Evolutionary conservation across 2,113 vertebrate genomes (phyloP).

Genomic region (Poeciliopsis turrubarensis): DNA sequence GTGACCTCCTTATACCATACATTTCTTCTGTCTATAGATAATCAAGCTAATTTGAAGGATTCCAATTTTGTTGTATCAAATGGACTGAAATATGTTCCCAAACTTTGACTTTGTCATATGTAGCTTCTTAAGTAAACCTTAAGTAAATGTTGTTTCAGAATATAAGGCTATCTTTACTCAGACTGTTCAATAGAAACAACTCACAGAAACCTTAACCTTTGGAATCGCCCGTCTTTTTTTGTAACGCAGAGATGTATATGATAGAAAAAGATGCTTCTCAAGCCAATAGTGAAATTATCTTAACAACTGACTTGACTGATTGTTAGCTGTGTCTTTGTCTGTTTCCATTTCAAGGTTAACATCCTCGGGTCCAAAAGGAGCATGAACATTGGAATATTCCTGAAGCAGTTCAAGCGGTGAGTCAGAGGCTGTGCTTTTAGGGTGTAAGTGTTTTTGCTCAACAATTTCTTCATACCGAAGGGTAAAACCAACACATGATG

Average conservation of each 20-base stretch:
- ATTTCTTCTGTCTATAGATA: neutral
- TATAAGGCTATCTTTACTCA: conserved; percentile 20
- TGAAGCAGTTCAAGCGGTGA: conserved; percentile 86
- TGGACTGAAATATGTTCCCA: neutral
- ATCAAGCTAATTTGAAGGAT: neutral
- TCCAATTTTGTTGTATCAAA: neutral
- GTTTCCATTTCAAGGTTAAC: conserved; percentile 68
- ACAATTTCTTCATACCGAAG: neutral
- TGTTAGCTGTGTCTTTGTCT: conserved; percentile 13
- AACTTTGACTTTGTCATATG: conserved; percentile 31
- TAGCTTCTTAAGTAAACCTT: conserved; percentile 1
- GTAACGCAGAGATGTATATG: conserved; percentile 14
- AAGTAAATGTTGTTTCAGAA: conserved; percentile 16
- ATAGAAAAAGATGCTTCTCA: conserved; percentile 13
- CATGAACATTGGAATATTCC: conserved; percentile 86
- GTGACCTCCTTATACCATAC: neutral
- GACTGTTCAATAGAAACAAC: conserved; percentile 48
- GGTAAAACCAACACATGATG: conserved; percentile 14
- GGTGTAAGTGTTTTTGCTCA: conserved; percentile 35
- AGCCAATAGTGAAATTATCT: conserved; percentile 32
- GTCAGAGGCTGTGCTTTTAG: conserved; percentile 39
- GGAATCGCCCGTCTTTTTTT: conserved; percentile 40
- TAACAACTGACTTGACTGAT: conserved; percentile 21
- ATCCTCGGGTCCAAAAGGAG: conserved; percentile 82
- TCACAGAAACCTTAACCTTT: conserved; percentile 53